Conservation (phyloP, 1,140 invertebrate species). For the Hormaphis cornu region DNA sequence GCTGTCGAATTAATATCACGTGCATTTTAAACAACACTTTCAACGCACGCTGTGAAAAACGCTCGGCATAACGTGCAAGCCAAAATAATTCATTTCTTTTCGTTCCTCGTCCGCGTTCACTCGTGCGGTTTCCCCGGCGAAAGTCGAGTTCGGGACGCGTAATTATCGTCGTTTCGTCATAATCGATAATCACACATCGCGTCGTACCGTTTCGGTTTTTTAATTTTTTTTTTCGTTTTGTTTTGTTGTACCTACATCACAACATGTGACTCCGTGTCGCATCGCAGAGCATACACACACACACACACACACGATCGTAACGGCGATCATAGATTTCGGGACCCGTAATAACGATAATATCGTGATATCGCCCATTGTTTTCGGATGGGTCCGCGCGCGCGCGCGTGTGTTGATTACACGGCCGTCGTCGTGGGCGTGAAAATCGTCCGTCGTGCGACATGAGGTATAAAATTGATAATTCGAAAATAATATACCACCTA, state of each 20-base stretch:
- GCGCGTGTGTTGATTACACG: slow-evolving; percentile 12
- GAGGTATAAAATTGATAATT: slow-evolving; percentile 25
- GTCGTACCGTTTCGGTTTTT: background rate
- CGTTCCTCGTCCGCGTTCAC: background rate
- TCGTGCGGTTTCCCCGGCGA: background rate
- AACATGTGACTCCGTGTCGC: background rate
- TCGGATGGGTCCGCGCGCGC: too few relatives aligned
- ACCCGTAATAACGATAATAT: background rate
- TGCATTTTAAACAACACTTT: too few relatives aligned
- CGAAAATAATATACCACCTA: slow-evolving; percentile 13
- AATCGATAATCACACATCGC: slow-evolving; percentile 28
- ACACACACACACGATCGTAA: background rate
- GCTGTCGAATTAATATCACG: too few relatives aligned
- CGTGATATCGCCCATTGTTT: slow-evolving; percentile 25
- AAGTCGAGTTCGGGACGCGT: background rate
- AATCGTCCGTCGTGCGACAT: slow-evolving; percentile 19
- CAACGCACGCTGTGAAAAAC: too few relatives aligned
- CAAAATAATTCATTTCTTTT: too few relatives aligned
- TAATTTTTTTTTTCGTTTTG: background rate
- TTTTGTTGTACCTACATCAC: background rate
- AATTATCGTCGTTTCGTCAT: background rate
- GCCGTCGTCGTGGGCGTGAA: background rate
- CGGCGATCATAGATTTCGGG: background rate
- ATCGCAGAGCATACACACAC: background rate
- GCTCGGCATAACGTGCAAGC: too few relatives aligned